These are phyloP conservation scores for Drosophila lacicola DNA, from an alignment of 2,888 invertebrate genomes.

Conservation along the genomic window DNA sequence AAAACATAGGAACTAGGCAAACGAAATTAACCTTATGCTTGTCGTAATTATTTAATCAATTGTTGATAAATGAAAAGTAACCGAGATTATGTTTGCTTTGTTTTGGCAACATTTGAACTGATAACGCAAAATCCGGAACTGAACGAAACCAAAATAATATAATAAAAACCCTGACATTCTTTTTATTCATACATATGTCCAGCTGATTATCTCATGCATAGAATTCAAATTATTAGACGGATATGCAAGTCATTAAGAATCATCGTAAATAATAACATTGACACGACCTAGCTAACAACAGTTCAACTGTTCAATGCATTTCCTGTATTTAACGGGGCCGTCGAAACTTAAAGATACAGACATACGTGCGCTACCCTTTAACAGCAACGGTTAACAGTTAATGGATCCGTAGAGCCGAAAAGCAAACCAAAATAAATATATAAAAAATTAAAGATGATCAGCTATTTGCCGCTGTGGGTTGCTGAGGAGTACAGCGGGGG, in stretches of 20 bases:
- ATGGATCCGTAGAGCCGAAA: conserved; percentile 18
- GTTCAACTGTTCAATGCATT: conserved; percentile 39
- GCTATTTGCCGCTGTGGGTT: no score
- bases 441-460: conserved; percentile 24
- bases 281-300: conserved; percentile 57
- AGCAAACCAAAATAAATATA: conserved; percentile 28
- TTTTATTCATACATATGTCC: conserved; percentile 7
- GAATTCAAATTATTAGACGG: conserved; percentile 42
- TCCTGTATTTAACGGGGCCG: conserved; percentile 23
- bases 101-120: conserved; percentile 10
- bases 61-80: conserved; percentile 16
- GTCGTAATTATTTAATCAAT: conserved; percentile 17
- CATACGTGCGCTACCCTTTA: conserved; percentile 33
- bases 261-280: conserved; percentile 32
- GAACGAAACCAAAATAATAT: neutral
- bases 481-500: no score
- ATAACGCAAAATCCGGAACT: conserved; percentile 8
- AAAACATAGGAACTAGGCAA: conserved; percentile 20
- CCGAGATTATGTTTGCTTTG: conserved; percentile 16
- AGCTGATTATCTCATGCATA: conserved; percentile 46
- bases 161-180: conserved; percentile 10
- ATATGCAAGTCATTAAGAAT: conserved; percentile 62
- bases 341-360: neutral
- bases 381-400: conserved; percentile 16
- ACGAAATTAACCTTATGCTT: conserved; percentile 15